Evolutionary conservation across 2,797 vertebrate species (phyloP).

Genomic region (Myotis findleyi): DNA sequence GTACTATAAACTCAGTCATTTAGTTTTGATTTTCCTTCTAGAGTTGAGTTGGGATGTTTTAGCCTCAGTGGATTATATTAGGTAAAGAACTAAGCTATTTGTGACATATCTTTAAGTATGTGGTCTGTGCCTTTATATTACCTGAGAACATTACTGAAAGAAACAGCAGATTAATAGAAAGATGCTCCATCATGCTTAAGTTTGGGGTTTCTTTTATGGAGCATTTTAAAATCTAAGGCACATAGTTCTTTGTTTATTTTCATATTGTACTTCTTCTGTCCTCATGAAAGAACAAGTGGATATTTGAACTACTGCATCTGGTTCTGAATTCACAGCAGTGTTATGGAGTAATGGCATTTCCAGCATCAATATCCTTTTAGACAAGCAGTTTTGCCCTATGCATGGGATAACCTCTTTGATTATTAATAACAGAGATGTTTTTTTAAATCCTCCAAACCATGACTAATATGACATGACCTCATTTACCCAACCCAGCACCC

Average conservation of each 20-base stretch:
- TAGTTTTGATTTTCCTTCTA: constrained; percentile 57
- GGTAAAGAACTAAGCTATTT: not conserved
- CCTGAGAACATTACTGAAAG: not conserved
- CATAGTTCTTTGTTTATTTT: not conserved
- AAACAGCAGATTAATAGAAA: not conserved
- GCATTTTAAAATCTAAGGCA: not conserved
- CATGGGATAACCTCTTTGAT: not conserved
- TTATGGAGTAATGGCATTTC: constrained; percentile 19
- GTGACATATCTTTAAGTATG: not conserved
- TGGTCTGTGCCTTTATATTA: not conserved
- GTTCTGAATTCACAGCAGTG: constrained; percentile 4
- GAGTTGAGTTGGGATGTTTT: not conserved
- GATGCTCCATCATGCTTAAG: not conserved
- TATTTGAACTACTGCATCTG: constrained; percentile 7
- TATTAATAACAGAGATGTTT: not conserved
- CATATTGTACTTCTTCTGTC: not conserved
- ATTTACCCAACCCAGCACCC: not conserved
- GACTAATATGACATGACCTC: not conserved
- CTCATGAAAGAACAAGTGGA: not conserved
- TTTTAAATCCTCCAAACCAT: not conserved
- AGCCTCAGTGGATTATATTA: not conserved
- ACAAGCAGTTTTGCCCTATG: not conserved
- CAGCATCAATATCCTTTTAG: constrained; percentile 15
- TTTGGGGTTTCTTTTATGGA: not conserved
- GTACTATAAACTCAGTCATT: constrained; percentile 21